Evolutionary conservation across 2,888 invertebrate genomes (phyloP), one percentile per base, ranked within the genome.

Genomic region (Parnassius orleans): DNA sequence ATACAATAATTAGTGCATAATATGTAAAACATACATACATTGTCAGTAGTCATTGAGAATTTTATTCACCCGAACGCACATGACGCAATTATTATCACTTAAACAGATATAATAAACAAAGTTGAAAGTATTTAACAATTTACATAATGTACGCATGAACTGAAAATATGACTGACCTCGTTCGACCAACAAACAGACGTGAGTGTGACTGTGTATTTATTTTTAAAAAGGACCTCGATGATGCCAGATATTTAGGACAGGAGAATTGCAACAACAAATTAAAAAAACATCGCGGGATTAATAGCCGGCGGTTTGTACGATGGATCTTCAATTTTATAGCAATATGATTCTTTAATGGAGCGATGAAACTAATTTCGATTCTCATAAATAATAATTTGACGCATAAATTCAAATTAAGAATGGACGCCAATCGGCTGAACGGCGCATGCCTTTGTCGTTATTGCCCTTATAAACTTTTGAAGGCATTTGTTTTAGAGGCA

Each of bases 221-320:
- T 63, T 68, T 66, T 66, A 66, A 56, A 65, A 66, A 68, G 65
- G 66, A 68, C 60, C 60, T 60, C 61, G 66, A 51, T n/a, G 19
- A 12, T 52, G 51, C 46, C 58, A 65, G 68, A 65, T 62, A 66
- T 66, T 64, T 60, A 24, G 68, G 65, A 64, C 68, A 53, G 61
- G 57, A 61, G 57, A 51, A 48, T 42, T 52, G 33, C 42, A 43
- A 57, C 12, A 53, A 50, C 43, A 57, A 53, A 33, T 33, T 53
- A 47, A 14, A 14, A 47, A 42, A 58, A 58, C 50, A 42, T 48
- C 46, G 24, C 14, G 10, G 47, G 10, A 46, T 53, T 60, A 48
- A 19, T 41, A 14, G 2, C 10, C 14, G 3, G 14, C n/a, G 14
- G 14, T 42, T 47, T 33, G 15, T 46, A 10, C 11, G 51, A 24